phyloP scores from a whole-genome alignment of 2,888 invertebrate genomes.

The Polyploca ridens region DNA sequence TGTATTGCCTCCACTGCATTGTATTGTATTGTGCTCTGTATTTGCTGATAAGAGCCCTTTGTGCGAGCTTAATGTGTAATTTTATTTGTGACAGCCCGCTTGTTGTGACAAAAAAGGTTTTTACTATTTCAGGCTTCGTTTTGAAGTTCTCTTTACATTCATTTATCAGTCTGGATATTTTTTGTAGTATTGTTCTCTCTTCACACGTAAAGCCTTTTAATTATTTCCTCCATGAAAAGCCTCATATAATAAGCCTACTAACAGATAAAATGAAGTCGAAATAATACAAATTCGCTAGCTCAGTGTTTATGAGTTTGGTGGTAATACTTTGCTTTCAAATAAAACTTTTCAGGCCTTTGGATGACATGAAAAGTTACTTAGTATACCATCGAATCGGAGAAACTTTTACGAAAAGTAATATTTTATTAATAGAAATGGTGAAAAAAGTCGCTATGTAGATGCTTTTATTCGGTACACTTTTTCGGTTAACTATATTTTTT shows the following conservation, averaged over 20 bases:
- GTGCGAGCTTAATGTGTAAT: constrained; percentile 7
- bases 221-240: too few relatives aligned
- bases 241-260: too few relatives aligned
- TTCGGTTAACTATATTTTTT: neutral
- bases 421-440: constrained; percentile 7
- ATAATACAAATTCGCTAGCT: neutral
- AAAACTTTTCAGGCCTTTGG: constrained; percentile 1
- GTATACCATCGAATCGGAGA: constrained; percentile 1
- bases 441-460: neutral
- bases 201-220: too few relatives aligned
- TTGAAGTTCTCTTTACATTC: neutral
- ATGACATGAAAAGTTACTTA: constrained; percentile 4
- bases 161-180: neutral
- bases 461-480: neutral
- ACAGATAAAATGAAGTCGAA: neutral
- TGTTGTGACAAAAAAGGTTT: neutral
- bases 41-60: constrained; percentile 9
- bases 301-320: neutral
- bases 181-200: neutral
- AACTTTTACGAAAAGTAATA: constrained; percentile 4
- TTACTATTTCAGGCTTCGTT: neutral
- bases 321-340: constrained; percentile 6
- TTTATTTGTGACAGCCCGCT: constrained; percentile 4
- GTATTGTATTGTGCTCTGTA: constrained; percentile 12
- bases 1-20: constrained; percentile 27